Percentiles rank a stretch among this genome's conserved stretches.
phyloP scores from a whole-genome alignment of 2,797 vertebrate genomes.

The Luscinia luscinia region DNA sequence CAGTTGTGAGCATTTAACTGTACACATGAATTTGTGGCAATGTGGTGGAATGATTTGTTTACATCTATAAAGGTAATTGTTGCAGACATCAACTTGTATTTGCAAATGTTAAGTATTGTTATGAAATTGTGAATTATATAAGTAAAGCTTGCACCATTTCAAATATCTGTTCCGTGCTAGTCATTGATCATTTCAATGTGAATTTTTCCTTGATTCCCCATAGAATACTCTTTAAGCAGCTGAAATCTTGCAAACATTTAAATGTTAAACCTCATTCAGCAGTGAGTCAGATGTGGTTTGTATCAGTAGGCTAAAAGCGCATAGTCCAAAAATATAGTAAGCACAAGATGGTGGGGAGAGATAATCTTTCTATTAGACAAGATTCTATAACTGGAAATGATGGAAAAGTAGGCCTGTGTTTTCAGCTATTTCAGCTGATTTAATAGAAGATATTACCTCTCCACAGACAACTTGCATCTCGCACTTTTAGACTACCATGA shows the following conservation, averaged over 20 bases:
- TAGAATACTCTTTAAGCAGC: neutral
- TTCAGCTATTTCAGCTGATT: neutral
- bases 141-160: constrained; percentile 70
- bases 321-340: neutral
- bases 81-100: constrained; percentile 55
- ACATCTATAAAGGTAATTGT: constrained; percentile 60
- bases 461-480: neutral
- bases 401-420: neutral
- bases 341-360: neutral
- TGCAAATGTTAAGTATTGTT: constrained; percentile 67
- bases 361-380: constrained; percentile 9
- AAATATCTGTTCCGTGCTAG: constrained; percentile 50
- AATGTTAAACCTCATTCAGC: neutral
- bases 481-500: neutral
- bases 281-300: neutral
- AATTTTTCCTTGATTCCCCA: constrained; percentile 38
- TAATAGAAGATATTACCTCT: neutral
- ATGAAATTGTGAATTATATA: constrained; percentile 57
- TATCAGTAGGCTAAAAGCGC: neutral
- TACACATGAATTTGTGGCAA: constrained; percentile 47
- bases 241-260: neutral
- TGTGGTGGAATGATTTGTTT: constrained; percentile 62
- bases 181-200: constrained; percentile 59
- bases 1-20: constrained; percentile 52
- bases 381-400: neutral